Percentiles rank a stretch among this genome's conserved stretches.
phyloP scores from a whole-genome alignment of 2,888 invertebrate genomes.

The Sphaerophoria taeniata region DNA sequence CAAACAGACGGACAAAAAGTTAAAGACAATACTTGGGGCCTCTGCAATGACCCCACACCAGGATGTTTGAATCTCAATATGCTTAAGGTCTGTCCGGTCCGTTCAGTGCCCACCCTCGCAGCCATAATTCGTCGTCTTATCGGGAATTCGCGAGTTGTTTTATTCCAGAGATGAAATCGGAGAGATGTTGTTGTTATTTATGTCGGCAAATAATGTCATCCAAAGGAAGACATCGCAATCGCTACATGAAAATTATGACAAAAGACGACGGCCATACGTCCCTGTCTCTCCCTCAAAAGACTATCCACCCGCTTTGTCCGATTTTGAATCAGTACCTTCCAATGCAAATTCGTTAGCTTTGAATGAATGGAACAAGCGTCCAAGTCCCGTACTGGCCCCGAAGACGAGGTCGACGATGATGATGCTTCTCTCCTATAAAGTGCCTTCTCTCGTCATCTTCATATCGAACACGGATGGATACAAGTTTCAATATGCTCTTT shows the following conservation, averaged over 20 bases:
- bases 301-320: not conserved
- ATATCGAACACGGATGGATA: too few relatives aligned
- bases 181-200: constrained; percentile 71
- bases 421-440: too few relatives aligned
- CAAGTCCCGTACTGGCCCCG: too few relatives aligned
- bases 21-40: constrained; percentile 54
- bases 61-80: constrained; percentile 43
- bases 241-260: constrained; percentile 74
- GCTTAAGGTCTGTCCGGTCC: not conserved
- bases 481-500: constrained; percentile 57
- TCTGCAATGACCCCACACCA: constrained; percentile 67
- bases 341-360: too few relatives aligned
- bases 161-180: constrained; percentile 55
- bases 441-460: too few relatives aligned
- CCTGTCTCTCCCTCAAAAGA: too few relatives aligned
- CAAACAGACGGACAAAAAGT: constrained; percentile 60
- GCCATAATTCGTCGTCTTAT: not conserved
- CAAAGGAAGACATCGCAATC: constrained; percentile 74
- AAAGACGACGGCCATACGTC: constrained; percentile 60
- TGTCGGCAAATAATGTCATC: constrained; percentile 75
- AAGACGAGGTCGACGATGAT: too few relatives aligned
- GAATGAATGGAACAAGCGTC: too few relatives aligned
- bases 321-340: too few relatives aligned
- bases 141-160: constrained; percentile 16
- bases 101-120: constrained; percentile 48